These are phyloP conservation scores for Octonoba sinensis DNA, from an alignment of 2,888 invertebrate species.

Conservation along the genomic window DNA sequence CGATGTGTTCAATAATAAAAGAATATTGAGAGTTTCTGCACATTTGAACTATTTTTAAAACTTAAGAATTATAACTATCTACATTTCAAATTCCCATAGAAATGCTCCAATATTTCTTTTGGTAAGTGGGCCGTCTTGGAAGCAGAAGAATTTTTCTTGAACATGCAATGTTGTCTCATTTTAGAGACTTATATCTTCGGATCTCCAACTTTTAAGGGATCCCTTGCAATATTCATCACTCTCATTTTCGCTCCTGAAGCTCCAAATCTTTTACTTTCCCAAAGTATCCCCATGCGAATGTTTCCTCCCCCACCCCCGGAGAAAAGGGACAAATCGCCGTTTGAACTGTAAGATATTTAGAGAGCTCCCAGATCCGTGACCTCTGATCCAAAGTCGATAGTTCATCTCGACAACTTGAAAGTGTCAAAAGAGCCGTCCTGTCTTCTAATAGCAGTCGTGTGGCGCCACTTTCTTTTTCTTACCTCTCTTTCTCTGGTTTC, in stretches of 20 bases:
- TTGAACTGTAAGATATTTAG: conserved; percentile 48
- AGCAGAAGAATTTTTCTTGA: too few relatives aligned
- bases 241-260: background rate
- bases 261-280: conserved; percentile 5
- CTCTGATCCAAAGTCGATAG: conserved; percentile 54
- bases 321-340: conserved; percentile 36
- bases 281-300: background rate
- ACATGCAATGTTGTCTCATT: too few relatives aligned
- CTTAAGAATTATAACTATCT: too few relatives aligned
- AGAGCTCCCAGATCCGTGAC: conserved; percentile 48
- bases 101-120: too few relatives aligned
- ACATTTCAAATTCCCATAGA: too few relatives aligned
- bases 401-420: conserved; percentile 57
- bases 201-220: too few relatives aligned
- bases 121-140: too few relatives aligned
- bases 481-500: background rate
- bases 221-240: too few relatives aligned
- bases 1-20: too few relatives aligned
- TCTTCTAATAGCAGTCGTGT: conserved; percentile 10
- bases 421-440: conserved; percentile 47
- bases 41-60: too few relatives aligned
- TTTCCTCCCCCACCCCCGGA: conserved; percentile 1
- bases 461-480: conserved; percentile 9
- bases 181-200: too few relatives aligned
- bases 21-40: too few relatives aligned